Evolutionary conservation across 2,113 vertebrate species (phyloP).

Genomic region (Datnioides undecimradiatus): DNA sequence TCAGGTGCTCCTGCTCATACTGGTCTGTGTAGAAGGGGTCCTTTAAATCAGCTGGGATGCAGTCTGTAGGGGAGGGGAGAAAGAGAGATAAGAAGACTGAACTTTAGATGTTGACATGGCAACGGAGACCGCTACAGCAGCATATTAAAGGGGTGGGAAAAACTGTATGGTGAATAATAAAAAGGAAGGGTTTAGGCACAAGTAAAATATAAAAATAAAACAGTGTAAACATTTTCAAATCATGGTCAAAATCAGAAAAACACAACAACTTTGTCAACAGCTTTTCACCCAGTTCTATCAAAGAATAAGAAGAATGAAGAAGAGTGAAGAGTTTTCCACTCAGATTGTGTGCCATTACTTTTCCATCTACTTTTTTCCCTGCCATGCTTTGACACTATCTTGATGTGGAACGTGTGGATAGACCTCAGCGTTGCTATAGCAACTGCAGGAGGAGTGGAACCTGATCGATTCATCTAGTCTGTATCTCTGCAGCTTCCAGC

Average conservation of each 20-base stretch:
- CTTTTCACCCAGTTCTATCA: background rate
- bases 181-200: background rate
- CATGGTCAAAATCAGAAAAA: background rate
- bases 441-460: conserved; percentile 66
- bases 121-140: background rate
- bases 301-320: background rate
- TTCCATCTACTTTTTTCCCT: conserved; percentile 27
- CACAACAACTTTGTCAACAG: background rate
- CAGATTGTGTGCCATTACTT: background rate
- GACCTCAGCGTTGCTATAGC: conserved; percentile 77
- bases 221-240: background rate
- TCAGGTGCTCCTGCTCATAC: conserved; percentile 98
- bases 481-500: conserved; percentile 63
- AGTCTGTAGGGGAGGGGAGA: conserved; percentile 82
- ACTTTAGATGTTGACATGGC: background rate
- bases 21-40: conserved; percentile 98
- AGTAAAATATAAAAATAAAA: background rate
- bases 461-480: conserved; percentile 74
- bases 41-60: conserved; percentile 90
- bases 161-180: background rate
- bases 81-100: background rate
- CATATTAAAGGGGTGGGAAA: background rate
- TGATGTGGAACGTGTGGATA: conserved; percentile 52
- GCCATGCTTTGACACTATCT: conserved; percentile 42
- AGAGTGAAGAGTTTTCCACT: background rate